Evolutionary conservation across 2,113 vertebrate genomes (phyloP), one percentile per base, ranked within the genome.

Genomic region (Tetrao urogallus): DNA sequence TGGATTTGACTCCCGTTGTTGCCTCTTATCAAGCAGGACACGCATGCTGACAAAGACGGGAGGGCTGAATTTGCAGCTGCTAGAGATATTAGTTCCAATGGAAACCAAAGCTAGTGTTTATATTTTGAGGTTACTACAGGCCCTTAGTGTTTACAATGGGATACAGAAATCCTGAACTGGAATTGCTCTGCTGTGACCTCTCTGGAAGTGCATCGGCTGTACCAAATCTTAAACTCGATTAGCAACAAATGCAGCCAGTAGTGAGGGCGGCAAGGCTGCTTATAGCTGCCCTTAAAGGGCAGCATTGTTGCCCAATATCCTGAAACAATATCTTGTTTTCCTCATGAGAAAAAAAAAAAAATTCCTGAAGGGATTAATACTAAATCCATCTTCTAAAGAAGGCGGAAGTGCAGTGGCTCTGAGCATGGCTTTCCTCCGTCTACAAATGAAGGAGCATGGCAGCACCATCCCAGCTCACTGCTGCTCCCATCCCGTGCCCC

Each of bases 241-340:
- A 79, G 19, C 81, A 58, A 27, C 43, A 42, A 85, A 86, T 8
- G 71, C 70, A 85, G 56, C 60, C 85, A 85, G 72, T 13, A 74
- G 75, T 45, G 50, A 42, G 50, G 61, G 24, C 60, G 47, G 69
- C 5, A 8, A 94, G 83, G 79, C 88, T 94, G 92, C 88, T 96
- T 78, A 87, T 54, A 14, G 5, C 28, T 91, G 82, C 89, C 85
- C 89, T 78, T 92, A 92, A 96, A 95, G 93, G 86, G 56, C 89
- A 92, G 90, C 92, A 95, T 95, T 95, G 92, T 94, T 95, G 89
- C 89, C 69, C 94, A 95, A 71, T 92, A 95, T 96, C 92, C 87
- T 96, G 82, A 94, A 89, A 95, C 70, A 95, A 95, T 94, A 90
- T 94, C 95, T 95, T 95, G 92, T 95, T 97, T 96, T 93, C 82